These are phyloP conservation scores for Paramuricea clavata DNA, from an alignment of 92 coral and sea anemone species.

Conservation along the genomic window DNA sequence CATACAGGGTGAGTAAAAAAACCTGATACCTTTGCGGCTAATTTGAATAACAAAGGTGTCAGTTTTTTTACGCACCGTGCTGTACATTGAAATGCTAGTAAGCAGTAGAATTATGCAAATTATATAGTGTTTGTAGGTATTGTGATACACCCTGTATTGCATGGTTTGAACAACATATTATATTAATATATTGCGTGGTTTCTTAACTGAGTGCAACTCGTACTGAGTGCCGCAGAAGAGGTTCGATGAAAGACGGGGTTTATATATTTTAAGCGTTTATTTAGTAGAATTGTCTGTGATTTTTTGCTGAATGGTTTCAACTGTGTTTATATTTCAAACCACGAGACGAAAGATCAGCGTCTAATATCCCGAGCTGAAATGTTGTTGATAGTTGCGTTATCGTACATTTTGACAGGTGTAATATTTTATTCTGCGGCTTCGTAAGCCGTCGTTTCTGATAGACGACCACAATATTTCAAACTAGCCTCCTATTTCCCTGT, in stretches of 20 bases:
- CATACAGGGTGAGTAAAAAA: too few species aligned
- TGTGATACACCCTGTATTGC: too few species aligned
- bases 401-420: conserved; percentile 23
- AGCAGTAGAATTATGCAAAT: too few species aligned
- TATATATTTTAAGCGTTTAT: neutral
- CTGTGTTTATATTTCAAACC: neutral
- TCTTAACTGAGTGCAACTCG: neutral
- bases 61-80: too few species aligned
- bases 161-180: too few species aligned
- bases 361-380: neutral
- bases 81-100: too few species aligned
- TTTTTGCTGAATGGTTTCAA: neutral
- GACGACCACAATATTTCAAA: conserved; percentile 1
- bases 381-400: neutral
- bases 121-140: too few species aligned
- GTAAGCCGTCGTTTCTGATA: neutral
- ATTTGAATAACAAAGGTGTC: too few species aligned
- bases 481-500: neutral
- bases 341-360: conserved; percentile 16
- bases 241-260: neutral
- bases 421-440: conserved; percentile 20
- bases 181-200: too few species aligned
- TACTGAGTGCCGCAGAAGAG: neutral
- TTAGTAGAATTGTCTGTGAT: neutral
- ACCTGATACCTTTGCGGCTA: too few species aligned